A percentile compares a stretch with the other conserved stretches of the same genome.
These are phyloP conservation scores for Podabrus alpinus DNA, from an alignment of 2,888 invertebrate species.

Conservation along the genomic window DNA sequence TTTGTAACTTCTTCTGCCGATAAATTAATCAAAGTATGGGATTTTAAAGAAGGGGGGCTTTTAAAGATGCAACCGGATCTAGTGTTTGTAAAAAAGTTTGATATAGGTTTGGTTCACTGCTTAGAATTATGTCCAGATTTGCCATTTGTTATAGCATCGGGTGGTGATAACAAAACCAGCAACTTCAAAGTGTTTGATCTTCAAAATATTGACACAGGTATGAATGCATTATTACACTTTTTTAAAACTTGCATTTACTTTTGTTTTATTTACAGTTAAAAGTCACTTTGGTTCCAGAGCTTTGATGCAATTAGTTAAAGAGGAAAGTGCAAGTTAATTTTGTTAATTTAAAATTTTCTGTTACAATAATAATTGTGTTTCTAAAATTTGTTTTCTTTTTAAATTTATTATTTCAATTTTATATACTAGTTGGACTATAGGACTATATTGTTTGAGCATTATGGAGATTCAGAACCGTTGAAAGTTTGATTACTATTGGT, in stretches of 20 bases:
- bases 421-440: too few relatives aligned
- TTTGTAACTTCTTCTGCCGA: constrained; percentile 81
- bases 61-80: constrained; percentile 49
- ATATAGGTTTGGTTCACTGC: constrained; percentile 75
- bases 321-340: neutral
- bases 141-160: constrained; percentile 78
- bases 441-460: too few relatives aligned
- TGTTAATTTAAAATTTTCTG: neutral
- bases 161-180: constrained; percentile 82
- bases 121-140: constrained; percentile 79
- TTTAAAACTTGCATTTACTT: neutral
- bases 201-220: constrained; percentile 62
- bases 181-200: constrained; percentile 74
- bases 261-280: constrained; percentile 53
- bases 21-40: constrained; percentile 86
- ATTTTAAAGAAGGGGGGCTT: constrained; percentile 71
- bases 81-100: constrained; percentile 60
- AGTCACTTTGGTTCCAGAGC: constrained; percentile 59
- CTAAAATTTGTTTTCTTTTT: neutral
- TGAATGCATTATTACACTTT: constrained; percentile 24
- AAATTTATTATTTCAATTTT: neutral
- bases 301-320: constrained; percentile 34
- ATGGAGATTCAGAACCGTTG: too few relatives aligned
- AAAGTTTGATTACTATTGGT: too few relatives aligned
- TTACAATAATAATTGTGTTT: neutral